Evolutionary conservation across 2,888 invertebrate species (phyloP), one percentile per base, ranked within the genome.

Genomic region (Drosophila niveifrons): DNA sequence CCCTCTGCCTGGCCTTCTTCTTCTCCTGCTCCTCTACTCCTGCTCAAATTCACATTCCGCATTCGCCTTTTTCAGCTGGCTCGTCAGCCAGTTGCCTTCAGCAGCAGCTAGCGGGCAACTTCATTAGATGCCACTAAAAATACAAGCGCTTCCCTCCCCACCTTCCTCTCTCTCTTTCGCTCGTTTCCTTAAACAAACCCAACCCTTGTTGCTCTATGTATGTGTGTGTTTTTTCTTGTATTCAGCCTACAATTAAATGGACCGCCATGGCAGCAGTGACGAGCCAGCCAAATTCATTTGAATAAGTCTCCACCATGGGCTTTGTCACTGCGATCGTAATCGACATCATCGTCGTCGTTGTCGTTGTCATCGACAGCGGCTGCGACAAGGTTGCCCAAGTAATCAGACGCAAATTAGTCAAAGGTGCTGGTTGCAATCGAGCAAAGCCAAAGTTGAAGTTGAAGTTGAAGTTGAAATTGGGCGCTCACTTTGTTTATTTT

Each of bases 111-210:
- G 66, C 48, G 56, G 58, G 44, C 63, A 75, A 82, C 82, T 82
- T 84, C 85, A 82, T 82, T 82, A 82, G 75, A 82, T 75, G 66
- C 79, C 63, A 73, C 84, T 69, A 84, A 78, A 78, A 78, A 66
- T 62, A 75, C 72, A 67, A 59, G 47, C 70, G 41, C 65, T 11
- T 2, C 9, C 39, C 15, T 2, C 1, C 15, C 39, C 10, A n/a
- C n/a, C 9, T 13, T n/a, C 31, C 13, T 13, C 31, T 11, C 18
- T n/a, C 28, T 3, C 28, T 2, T 2, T 28, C 2, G n/a, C 17
- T 11, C 9, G 3, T 11, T 11, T 6, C 23, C 23, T 23, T 6
- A 6, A 31, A 31, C 31, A 31, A 31, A 31, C 31, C 31, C 31
- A 31, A 10, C 11, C n/a, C 10, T 9, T 15, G 15, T 8, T 11